Evolutionary conservation across 2,888 invertebrate genomes (phyloP), one percentile per base, ranked within the genome.

Genomic region (Phalera bucephala): DNA sequence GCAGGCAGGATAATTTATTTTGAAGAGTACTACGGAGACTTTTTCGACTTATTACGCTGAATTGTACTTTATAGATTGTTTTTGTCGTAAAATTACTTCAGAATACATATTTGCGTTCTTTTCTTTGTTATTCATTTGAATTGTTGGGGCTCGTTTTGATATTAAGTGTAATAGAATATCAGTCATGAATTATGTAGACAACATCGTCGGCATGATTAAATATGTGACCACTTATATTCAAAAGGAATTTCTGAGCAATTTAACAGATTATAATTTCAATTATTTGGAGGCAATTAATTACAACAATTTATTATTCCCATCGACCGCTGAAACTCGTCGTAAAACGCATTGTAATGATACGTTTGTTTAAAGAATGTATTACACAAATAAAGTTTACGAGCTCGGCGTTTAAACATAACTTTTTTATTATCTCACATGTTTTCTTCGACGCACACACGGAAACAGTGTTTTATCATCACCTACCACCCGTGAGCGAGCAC

Each of bases 381-480:
- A 86, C 76, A 86, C 81, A 83, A 86, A 86, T 85, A 88, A 86
- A 85, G 77, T 85, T 85, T 85, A 86, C 84, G 84, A 84, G 72
- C 74, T 69, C 71, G 75, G 71, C 77, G 81, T 80, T 77, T 70
- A 74, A 71, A 72, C 79, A 77, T 80, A 75, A 80, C 73, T 74
- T 86, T 85, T 29, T 86, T 86, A 87, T 84, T 82, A 83, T 81
- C 85, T 84, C 80, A 79, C 80, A 79, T 84, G 84, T 81, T 85
- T 81, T 73, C 76, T 74, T 72, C 54, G 53, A 64, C 67, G 62
- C 68, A 69, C 67, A 61, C 79, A 71, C 40, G 48, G 53, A 55
- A 57, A 64, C 66, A 69, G 60, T 64, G 52, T 76, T 77, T 72
- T 75, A 80, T 75, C 58, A 46, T 59, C 68, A 66, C 65, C 69